A percentile compares a stretch with the other conserved stretches of the same genome.
These are phyloP conservation scores for Lasioglossum calceatum DNA, from an alignment of 2,888 invertebrate genomes.

Conservation along the genomic window DNA sequence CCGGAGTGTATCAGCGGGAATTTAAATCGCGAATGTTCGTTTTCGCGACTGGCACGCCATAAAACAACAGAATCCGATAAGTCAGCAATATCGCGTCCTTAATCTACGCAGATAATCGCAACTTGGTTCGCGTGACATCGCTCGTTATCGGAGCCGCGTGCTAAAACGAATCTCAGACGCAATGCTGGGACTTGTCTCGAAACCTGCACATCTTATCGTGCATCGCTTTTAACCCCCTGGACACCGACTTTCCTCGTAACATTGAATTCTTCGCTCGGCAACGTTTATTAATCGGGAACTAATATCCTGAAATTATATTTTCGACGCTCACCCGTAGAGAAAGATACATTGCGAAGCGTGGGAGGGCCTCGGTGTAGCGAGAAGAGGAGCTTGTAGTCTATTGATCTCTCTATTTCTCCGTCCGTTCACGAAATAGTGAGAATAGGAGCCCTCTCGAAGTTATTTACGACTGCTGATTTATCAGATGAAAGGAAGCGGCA, in stretches of 20 bases:
- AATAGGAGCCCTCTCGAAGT: constrained; percentile 78
- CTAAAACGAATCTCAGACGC: constrained; percentile 28
- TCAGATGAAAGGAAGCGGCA: constrained; percentile 81
- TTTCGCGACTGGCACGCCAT: background rate
- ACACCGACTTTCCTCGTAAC: background rate
- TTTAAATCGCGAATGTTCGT: background rate
- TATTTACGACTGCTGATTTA: constrained; percentile 83
- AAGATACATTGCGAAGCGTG: background rate
- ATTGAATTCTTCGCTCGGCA: background rate
- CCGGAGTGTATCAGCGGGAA: background rate
- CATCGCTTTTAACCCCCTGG: constrained; percentile 24
- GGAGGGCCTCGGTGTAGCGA: constrained; percentile 59
- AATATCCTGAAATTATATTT: constrained; percentile 4
- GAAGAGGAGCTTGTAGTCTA: constrained; percentile 78
- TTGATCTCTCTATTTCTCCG: constrained; percentile 81
- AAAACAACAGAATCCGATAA: constrained; percentile 11
- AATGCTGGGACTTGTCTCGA: background rate
- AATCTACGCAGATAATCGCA: constrained; percentile 40
- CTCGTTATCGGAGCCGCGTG: constrained; percentile 34
- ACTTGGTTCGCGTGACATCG: constrained; percentile 32
- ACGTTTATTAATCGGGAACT: constrained; percentile 3
- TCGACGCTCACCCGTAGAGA: background rate
- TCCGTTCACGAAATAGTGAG: constrained; percentile 71
- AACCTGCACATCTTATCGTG: constrained; percentile 45
- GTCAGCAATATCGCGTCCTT: constrained; percentile 3